These are phyloP conservation scores for Dusona sp. DNA, from an alignment of 2,888 invertebrate genomes.

Conservation along the genomic window DNA sequence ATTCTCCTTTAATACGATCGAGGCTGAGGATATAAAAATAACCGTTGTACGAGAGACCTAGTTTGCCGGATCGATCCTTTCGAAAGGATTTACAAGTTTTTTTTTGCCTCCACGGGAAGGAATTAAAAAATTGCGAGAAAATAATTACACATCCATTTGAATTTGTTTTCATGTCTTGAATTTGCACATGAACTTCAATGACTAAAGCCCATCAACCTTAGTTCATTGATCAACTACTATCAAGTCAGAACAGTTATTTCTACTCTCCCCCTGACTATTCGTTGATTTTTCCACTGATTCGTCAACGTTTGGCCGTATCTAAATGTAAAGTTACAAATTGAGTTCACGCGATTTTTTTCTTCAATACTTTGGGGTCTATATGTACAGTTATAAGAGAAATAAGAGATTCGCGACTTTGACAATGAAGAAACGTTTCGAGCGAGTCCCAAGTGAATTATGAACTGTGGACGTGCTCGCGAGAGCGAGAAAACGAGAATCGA, in stretches of 20 bases:
- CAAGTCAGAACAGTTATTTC: neutral
- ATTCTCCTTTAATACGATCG: conserved; percentile 45
- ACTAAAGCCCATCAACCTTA: neutral
- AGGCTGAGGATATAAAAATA: conserved; percentile 64
- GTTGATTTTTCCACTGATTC: neutral
- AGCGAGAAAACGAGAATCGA: conserved; percentile 39
- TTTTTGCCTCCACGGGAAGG: neutral
- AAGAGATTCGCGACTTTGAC: conserved; percentile 42
- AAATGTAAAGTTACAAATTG: conserved; percentile 1
- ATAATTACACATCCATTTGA: neutral
- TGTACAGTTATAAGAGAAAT: neutral
- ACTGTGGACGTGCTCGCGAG: conserved; percentile 32
- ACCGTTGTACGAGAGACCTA: conserved; percentile 60
- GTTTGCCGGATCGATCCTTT: conserved; percentile 52
- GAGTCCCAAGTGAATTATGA: conserved; percentile 54
- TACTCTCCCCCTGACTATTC: neutral
- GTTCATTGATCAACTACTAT: neutral
- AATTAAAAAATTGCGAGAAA: neutral
- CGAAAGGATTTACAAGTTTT: conserved; percentile 47
- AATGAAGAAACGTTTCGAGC: conserved; percentile 53
- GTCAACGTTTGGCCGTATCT: neutral
- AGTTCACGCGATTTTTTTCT: conserved; percentile 17
- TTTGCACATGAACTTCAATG: neutral
- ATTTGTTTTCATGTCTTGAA: neutral
- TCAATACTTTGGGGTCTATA: neutral